phyloP scores from a whole-genome alignment of 2,888 invertebrate species.

The Coelopa pilipes region DNA sequence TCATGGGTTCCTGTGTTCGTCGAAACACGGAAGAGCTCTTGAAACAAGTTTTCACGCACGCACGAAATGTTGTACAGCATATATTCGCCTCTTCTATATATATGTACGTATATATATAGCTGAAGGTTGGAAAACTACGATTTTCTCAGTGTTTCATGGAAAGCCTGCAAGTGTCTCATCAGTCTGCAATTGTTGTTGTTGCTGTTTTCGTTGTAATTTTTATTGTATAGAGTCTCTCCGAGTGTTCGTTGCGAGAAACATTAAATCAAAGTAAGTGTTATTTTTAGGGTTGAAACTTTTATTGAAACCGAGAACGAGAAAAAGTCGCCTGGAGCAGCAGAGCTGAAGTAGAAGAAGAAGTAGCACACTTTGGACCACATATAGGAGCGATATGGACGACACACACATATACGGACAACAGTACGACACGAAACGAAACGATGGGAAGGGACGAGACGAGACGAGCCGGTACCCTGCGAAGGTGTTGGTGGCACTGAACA shows the following conservation, averaged over 20 bases:
- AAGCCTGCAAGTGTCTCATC: too few relatives aligned
- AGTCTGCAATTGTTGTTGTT: too few relatives aligned
- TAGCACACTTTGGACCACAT: not conserved
- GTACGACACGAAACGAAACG: too few relatives aligned
- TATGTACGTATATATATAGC: too few relatives aligned
- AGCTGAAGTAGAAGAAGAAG: not conserved
- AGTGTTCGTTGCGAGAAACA: not conserved
- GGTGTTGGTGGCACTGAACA: slow-evolving; percentile 1
- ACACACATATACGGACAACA: not conserved
- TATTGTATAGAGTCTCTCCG: too few relatives aligned
- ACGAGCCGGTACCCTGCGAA: not conserved
- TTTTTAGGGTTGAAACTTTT: slow-evolving; percentile 18
- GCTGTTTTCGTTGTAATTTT: too few relatives aligned
- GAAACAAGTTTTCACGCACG: too few relatives aligned
- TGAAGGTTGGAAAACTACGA: too few relatives aligned
- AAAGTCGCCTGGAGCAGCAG: not conserved
- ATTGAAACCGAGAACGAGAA: too few relatives aligned
- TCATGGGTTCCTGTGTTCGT: not conserved
- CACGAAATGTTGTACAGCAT: not conserved
- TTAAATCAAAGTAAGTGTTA: slow-evolving; percentile 26
- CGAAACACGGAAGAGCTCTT: too few relatives aligned
- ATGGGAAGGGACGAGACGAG: not conserved
- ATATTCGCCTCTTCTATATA: too few relatives aligned
- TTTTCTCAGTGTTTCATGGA: too few relatives aligned
- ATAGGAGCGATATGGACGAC: not conserved